These are phyloP conservation scores for Thunnus albacares DNA, from an alignment of 2,797 vertebrate genomes.

Conservation along the genomic window DNA sequence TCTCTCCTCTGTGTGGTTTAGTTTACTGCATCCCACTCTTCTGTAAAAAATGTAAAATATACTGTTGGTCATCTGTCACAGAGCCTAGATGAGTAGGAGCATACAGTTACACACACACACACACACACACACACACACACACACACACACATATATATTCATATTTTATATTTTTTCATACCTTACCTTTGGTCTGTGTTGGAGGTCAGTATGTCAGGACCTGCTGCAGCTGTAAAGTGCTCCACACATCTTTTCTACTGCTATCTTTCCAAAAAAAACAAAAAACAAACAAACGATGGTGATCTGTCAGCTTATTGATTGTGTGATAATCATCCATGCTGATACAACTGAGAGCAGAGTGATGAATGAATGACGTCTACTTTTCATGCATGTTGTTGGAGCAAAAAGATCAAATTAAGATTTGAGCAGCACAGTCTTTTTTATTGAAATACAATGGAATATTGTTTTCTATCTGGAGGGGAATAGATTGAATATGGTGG, in stretches of 20 bases:
- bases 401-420: neutral
- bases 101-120: too few relatives aligned
- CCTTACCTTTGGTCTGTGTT: conserved; percentile 15
- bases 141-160: too few relatives aligned
- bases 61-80: too few relatives aligned
- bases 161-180: too few relatives aligned
- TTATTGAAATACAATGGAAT: conserved; percentile 1
- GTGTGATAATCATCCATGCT: neutral
- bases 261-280: neutral
- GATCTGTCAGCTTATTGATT: too few relatives aligned
- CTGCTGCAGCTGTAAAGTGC: neutral
- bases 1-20: too few relatives aligned
- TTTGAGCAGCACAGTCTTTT: neutral
- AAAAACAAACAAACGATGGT: neutral
- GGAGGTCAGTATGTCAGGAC: too few relatives aligned
- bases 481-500: conserved; percentile 10
- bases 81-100: too few relatives aligned
- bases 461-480: neutral
- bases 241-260: too few relatives aligned
- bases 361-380: neutral
- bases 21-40: too few relatives aligned
- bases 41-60: too few relatives aligned
- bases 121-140: too few relatives aligned
- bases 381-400: neutral
- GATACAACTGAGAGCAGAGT: neutral